A percentile compares a stretch with the other conserved stretches of the same genome.
Conservation (phyloP, 2,888 invertebrate genomes). For the Caenorhabditis afra region DNA sequence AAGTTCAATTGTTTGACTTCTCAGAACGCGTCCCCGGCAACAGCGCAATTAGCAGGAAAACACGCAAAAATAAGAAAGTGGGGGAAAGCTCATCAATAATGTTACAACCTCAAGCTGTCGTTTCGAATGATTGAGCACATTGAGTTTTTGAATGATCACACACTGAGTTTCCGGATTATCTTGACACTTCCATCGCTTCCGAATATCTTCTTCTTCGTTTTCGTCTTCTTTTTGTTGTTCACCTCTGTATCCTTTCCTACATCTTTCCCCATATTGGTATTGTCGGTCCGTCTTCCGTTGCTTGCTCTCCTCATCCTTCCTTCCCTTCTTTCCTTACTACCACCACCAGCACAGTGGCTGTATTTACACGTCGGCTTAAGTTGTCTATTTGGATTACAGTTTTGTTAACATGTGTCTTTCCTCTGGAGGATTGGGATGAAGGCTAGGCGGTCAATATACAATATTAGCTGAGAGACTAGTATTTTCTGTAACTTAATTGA, state of each 20-base stretch:
- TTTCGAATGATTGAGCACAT: slow-evolving; percentile 64
- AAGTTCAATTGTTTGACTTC: slow-evolving; percentile 15
- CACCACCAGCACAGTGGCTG: slow-evolving; percentile 24
- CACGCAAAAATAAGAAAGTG: slow-evolving; percentile 52
- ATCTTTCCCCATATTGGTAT: slow-evolving; percentile 41
- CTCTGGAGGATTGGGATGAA: neutral
- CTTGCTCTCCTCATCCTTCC: slow-evolving; percentile 18
- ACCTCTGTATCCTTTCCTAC: slow-evolving; percentile 9
- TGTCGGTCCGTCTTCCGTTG: slow-evolving; percentile 25
- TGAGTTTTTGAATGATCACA: slow-evolving; percentile 63
- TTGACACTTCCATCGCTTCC: slow-evolving; percentile 54
- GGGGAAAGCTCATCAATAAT: slow-evolving; percentile 47
- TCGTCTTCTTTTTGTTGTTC: neutral
- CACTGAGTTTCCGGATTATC: slow-evolving; percentile 60
- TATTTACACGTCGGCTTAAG: slow-evolving; percentile 60
- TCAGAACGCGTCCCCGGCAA: neutral
- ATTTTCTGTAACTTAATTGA: neutral
- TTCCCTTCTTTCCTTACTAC: slow-evolving; percentile 16
- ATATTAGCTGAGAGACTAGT: slow-evolving; percentile 7
- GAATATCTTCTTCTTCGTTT: slow-evolving; percentile 45
- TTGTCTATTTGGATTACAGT: slow-evolving; percentile 61
- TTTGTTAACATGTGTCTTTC: slow-evolving; percentile 53
- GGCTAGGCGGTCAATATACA: slow-evolving; percentile 9
- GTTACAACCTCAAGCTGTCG: slow-evolving; percentile 63
- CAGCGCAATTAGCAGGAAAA: slow-evolving; percentile 18